Base-by-base conservation (phyloP, 2,113 vertebrate species). In the Trachemys scripta region DNA sequence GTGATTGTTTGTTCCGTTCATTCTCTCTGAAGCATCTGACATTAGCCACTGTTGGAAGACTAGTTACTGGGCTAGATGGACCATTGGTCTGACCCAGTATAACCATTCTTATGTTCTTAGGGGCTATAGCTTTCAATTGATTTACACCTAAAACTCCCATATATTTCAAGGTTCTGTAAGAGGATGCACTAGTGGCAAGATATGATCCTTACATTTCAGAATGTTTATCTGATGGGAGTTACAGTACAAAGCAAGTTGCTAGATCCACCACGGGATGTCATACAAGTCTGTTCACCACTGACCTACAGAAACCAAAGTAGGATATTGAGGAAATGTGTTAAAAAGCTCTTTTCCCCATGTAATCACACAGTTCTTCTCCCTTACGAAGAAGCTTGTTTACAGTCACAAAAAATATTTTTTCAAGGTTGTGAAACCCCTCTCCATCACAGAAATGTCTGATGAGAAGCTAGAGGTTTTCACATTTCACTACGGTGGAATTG, bases 181-280 rank as follows among this genome's bases (percentile, higher is more conserved):
- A 84, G 42, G 72, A 25, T 87, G 31, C 35, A 76, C 8, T n/a
- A 85, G 72, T 94, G 92, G 56, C 87, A 92, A 59, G 57, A 87
- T 5, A n/a, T 81, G 65, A 59, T 57, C 42, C 47, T 92, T 89
- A 0, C 1, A 5, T 0, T 57, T 93, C 22, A 2, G 25, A 88
- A 78, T 47, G 20, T 75, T 91, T 54, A n/a, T 94, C 62, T 93
- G 35, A 82, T 89, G 80, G 54, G 51, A 80, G 8, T 88, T 89
- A 22, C 80, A 92, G 56, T 84, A 85, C 62, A 90, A 94, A 92
- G 86, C 90, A 95, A 82, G 91, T 95, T 94, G 93, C 86, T 81
- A 92, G 76, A 72, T 90, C 88, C 95, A 42, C 85, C 83, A 54
- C 88, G 81, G 89, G 90, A 54, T 42, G 65, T 69, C 85, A 31